These are phyloP conservation scores for Nasonia vitripennis DNA, from an alignment of 1,140 invertebrate genomes.

Conservation along the genomic window DNA sequence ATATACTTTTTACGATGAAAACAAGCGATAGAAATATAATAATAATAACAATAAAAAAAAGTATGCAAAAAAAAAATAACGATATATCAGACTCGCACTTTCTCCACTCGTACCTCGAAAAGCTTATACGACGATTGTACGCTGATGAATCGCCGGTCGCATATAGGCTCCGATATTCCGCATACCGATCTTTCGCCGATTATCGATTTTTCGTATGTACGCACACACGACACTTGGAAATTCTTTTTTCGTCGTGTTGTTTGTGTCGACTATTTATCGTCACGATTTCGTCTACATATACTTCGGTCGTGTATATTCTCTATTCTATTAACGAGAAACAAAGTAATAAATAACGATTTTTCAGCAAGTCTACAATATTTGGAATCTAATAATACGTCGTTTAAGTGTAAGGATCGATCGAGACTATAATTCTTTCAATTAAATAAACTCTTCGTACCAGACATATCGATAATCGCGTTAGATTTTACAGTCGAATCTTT, in stretches of 20 bases:
- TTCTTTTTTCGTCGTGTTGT: too few species aligned
- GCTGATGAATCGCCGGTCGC: too few species aligned
- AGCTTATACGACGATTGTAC: background rate
- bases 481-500: slow-evolving; percentile 26
- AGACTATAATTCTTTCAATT: slow-evolving; percentile 7
- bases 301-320: background rate
- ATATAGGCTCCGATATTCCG: too few species aligned
- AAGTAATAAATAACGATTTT: background rate
- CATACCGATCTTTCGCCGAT: slow-evolving; percentile 18
- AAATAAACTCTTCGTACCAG: slow-evolving; percentile 22
- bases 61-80: background rate
- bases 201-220: background rate
- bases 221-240: too few species aligned
- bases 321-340: too few species aligned
- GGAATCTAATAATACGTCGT: too few species aligned
- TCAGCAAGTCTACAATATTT: too few species aligned
- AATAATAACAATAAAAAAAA: background rate
- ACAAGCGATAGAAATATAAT: background rate
- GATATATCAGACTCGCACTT: background rate
- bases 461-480: slow-evolving; percentile 43
- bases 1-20: slow-evolving; percentile 37
- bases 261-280: too few species aligned
- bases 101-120: slow-evolving; percentile 1
- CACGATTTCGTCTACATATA: background rate
- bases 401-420: background rate